Percentiles rank a stretch among this genome's conserved stretches.
Conservation (phyloP, 2,113 vertebrate species). For the Aphelocoma coerulescens region DNA sequence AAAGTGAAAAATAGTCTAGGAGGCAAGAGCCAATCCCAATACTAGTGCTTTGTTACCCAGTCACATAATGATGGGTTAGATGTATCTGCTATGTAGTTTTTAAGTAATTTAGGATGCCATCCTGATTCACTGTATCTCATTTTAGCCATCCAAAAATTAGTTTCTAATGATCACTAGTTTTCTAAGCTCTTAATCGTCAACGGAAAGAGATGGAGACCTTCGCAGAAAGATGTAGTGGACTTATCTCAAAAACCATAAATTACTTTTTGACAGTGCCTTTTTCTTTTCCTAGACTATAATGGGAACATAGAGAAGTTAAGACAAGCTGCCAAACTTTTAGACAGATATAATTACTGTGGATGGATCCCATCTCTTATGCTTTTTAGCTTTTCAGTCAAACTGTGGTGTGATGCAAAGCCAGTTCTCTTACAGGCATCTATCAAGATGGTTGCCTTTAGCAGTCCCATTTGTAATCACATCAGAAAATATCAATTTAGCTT, state of each 20-base stretch:
- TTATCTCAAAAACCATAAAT: background rate
- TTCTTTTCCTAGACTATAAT: background rate
- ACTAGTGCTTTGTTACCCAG: background rate
- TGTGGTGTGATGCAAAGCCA: background rate
- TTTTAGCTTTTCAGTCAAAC: slow-evolving; percentile 17
- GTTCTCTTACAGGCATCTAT: background rate
- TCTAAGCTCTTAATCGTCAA: background rate
- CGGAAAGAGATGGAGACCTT: background rate
- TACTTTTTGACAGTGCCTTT: background rate
- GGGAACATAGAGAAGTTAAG: background rate
- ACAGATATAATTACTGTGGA: background rate
- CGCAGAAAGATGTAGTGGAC: background rate
- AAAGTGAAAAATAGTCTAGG: background rate
- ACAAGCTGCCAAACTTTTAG: slow-evolving; percentile 18
- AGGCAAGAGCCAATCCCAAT: background rate
- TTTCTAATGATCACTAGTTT: background rate
- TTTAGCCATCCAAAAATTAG: background rate
- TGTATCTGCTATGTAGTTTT: background rate
- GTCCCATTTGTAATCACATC: slow-evolving; percentile 54
- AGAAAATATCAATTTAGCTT: slow-evolving; percentile 51
- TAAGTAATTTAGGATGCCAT: background rate
- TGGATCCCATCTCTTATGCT: background rate
- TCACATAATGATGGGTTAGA: background rate
- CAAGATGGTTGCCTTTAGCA: slow-evolving; percentile 16
- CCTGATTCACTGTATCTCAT: background rate